Percentiles rank a stretch among this genome's conserved stretches.
Evolutionary conservation across 2,797 vertebrate genomes (phyloP).

Genomic region (Rhadinocentrus ornatus): DNA sequence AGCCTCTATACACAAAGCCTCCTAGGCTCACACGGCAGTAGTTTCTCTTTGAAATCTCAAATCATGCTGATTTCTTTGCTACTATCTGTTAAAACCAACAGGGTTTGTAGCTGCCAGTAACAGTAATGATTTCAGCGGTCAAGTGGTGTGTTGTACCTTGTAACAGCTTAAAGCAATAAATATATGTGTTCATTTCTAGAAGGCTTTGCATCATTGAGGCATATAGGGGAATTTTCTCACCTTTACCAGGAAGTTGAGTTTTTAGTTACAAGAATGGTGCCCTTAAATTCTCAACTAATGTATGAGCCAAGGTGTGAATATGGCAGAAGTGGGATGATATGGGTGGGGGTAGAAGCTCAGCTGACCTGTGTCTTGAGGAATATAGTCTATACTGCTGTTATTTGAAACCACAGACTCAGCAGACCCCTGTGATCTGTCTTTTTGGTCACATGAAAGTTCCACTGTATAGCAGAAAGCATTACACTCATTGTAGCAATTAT

Average conservation of each 20-base stretch:
- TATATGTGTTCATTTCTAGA: slow-evolving; percentile 39
- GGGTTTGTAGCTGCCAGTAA: slow-evolving; percentile 33
- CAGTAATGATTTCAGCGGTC: slow-evolving; percentile 26
- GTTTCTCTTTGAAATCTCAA: slow-evolving; percentile 62
- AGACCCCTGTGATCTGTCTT: slow-evolving; percentile 67
- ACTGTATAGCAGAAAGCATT: slow-evolving; percentile 63
- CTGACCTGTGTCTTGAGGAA: slow-evolving; percentile 72
- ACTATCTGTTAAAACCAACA: slow-evolving; percentile 47
- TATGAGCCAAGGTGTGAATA: slow-evolving; percentile 73
- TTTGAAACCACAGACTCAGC: slow-evolving; percentile 72
- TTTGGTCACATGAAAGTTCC: slow-evolving; percentile 74
- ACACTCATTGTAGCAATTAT: slow-evolving; percentile 57
- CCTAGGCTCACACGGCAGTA: slow-evolving; percentile 48
- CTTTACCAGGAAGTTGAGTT: slow-evolving; percentile 67
- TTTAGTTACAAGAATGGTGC: slow-evolving; percentile 79
- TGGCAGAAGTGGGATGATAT: slow-evolving; percentile 67
- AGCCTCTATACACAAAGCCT: slow-evolving; percentile 65
- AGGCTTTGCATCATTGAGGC: slow-evolving; percentile 47
- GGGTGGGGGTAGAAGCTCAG: slow-evolving; percentile 65
- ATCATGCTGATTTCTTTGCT: slow-evolving; percentile 54
- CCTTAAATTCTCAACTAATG: slow-evolving; percentile 72
- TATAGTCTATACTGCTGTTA: slow-evolving; percentile 74
- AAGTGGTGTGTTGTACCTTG: slow-evolving; percentile 20
- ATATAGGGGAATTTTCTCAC: slow-evolving; percentile 72
- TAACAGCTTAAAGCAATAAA: slow-evolving; percentile 44